phyloP scores from a whole-genome alignment of 64 coral and sea anemone genomes.

The Trachythela sp. region DNA sequence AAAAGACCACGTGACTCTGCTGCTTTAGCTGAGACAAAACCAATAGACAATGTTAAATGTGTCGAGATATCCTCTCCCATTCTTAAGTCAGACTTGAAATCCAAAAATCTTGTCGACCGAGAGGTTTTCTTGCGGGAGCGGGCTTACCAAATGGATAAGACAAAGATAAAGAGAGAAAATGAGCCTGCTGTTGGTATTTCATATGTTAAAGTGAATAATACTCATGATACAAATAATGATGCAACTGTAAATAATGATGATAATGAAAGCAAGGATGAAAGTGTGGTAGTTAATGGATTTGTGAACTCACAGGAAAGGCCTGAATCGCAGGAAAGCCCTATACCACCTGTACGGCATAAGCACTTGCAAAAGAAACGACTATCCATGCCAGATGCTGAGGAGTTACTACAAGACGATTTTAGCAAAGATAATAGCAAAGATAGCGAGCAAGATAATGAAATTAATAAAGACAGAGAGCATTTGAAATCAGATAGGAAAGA shows the following conservation, averaged over 20 bases:
- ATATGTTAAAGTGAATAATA: too few relatives aligned
- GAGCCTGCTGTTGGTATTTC: too few relatives aligned
- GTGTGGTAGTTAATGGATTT: background rate
- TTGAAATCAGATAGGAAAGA: background rate
- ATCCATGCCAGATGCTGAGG: background rate
- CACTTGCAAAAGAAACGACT: background rate
- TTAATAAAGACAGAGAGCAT: background rate
- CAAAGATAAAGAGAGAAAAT: background rate
- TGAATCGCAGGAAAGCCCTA: background rate
- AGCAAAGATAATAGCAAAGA: background rate
- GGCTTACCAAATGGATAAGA: background rate
- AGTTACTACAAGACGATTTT: background rate
- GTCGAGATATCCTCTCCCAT: background rate
- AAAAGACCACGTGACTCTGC: background rate
- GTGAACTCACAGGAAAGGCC: background rate
- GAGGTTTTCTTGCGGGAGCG: background rate
- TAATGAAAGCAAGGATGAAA: background rate
- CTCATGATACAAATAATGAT: too few relatives aligned
- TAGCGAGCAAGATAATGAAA: background rate
- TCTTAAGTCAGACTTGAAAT: background rate
- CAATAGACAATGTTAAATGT: background rate
- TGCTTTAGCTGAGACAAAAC: background rate
- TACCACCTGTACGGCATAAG: background rate
- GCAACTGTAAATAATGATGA: background rate
- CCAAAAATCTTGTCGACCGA: conserved; percentile 9